Conservation (phyloP, 2,113 vertebrate species). For the Isurus oxyrinchus region DNA sequence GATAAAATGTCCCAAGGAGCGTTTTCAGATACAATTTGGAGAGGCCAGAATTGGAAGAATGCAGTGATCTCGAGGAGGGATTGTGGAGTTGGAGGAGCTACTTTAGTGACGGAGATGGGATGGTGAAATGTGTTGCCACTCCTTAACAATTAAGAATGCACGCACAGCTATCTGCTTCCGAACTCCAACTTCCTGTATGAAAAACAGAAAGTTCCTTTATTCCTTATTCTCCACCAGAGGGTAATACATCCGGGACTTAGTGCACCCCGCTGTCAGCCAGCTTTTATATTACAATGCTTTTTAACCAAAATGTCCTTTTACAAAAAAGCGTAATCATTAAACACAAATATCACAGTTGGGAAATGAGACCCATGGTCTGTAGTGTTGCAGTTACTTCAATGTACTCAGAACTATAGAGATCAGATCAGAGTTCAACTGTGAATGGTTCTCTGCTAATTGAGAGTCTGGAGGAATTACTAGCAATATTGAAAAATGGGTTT, state of each 20-base stretch:
- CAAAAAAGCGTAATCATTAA: neutral
- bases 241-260: too few relatives aligned
- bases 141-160: too few relatives aligned
- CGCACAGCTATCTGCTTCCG: too few relatives aligned
- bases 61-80: neutral
- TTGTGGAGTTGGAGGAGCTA: neutral
- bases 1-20: neutral
- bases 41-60: neutral
- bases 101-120: neutral
- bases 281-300: too few relatives aligned
- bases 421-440: neutral
- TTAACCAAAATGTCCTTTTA: too few relatives aligned
- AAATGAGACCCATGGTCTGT: neutral
- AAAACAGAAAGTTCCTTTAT: too few relatives aligned
- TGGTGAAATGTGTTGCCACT: neutral
- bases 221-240: too few relatives aligned
- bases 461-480: neutral
- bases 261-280: too few relatives aligned
- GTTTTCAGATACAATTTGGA: neutral
- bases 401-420: neutral
- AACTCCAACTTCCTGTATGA: too few relatives aligned
- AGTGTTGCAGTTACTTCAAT: neutral
- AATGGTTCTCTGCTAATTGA: neutral
- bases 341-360: neutral
- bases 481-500: neutral